phyloP scores from a whole-genome alignment of 35 echinoderm and acorn worm species.

The Strongylocentrotus purpuratus region DNA sequence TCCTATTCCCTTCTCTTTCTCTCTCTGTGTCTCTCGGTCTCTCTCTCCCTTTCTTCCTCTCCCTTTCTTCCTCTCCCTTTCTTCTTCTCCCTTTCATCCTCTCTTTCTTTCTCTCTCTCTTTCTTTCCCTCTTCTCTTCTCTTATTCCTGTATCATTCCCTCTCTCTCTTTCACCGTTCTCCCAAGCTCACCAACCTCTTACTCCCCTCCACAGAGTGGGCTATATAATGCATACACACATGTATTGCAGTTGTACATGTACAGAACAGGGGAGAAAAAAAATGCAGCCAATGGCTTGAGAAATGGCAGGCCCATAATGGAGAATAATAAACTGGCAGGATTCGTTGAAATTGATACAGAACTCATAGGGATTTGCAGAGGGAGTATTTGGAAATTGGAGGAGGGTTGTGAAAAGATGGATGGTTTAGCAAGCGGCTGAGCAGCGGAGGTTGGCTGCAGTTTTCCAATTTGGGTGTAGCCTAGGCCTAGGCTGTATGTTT shows the following conservation, averaged over 20 bases:
- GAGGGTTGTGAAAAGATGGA: conserved; percentile 18
- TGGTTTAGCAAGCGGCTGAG: background rate
- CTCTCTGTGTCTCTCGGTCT: too few species aligned
- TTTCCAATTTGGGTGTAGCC: background rate
- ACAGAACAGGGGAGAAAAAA: background rate
- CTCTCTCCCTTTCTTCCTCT: too few species aligned
- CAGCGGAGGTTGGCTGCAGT: background rate
- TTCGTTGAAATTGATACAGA: conserved; percentile 42
- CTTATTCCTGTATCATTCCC: too few species aligned
- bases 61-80: background rate
- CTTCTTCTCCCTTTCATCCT: too few species aligned
- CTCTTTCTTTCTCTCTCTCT: background rate
- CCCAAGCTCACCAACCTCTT: too few species aligned
- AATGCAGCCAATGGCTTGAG: background rate
- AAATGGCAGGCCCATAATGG: conserved; percentile 22
- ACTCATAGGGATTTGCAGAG: conserved; percentile 7
- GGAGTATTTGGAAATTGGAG: conserved; percentile 42
- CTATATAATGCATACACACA: background rate
- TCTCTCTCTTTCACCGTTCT: too few species aligned
- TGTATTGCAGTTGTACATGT: background rate
- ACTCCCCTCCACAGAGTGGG: too few species aligned
- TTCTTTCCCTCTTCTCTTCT: too few species aligned
- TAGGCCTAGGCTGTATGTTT: background rate
- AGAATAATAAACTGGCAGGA: conserved; percentile 44
- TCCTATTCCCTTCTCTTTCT: too few species aligned